Evolutionary conservation across 1,140 invertebrate species (phyloP), one percentile per base, ranked within the genome.

Genomic region (Papilio xuthus): DNA sequence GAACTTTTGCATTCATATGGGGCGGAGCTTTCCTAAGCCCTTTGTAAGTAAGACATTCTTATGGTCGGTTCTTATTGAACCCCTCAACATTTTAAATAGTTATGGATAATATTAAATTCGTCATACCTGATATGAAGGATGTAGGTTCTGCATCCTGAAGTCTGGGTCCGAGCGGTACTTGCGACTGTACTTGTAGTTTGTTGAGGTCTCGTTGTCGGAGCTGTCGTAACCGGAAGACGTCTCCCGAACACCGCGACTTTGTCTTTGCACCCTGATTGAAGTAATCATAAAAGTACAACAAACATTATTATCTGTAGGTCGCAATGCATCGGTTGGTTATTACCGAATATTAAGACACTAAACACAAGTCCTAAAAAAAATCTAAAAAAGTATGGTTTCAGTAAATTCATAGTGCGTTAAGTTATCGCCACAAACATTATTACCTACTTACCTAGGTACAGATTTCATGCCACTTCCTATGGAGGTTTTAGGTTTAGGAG

Each of bases 201-300:
- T 92, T 69, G 95, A 93, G 1, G 95, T 96, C 89, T 96, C 96
- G 87, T 96, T 96, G 87, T 96, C 96, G 26, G 96, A 96, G 83
- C 97, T 98, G 85, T 98, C 97, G 88, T 98, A 98, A 2, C 98
- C 98, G 80, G 97, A 98, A 10, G 97, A 98, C 0, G 91, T 94
- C 76, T 94, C 94, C 8, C 94, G 89, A 9, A 92, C 84, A 8
- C 94, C 94, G 79, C 93, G 82, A 78, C 86, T 94, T 81, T 94
- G 92, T 50, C 94, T 84, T 74, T 94, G 93, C 72, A 94, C 92
- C 84, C 93, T 94, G 12, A 26, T 13, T 26, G 20, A 10, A 60
- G 20, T 60, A 60, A 56, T 56, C 1, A 56, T 41, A 18, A 26
- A 47, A 44, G 63, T 2, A 15, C 13, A 10, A 56, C 28, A 4